phyloP scores from a whole-genome alignment of 37 sponge, comb jelly and placozoan genomes.

The Theonella swinhoei region DNA sequence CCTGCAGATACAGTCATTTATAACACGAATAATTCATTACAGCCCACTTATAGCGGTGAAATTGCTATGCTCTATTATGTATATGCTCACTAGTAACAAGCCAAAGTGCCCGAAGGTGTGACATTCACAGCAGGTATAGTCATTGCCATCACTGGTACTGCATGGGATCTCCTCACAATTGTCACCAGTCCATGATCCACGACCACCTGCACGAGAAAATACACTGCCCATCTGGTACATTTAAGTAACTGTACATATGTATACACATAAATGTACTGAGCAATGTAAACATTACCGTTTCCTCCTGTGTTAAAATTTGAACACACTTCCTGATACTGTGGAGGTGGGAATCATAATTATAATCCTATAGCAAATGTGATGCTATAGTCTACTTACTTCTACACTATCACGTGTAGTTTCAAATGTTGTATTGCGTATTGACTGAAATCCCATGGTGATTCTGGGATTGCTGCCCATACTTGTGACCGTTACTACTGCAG shows the following conservation, averaged over 20 bases:
- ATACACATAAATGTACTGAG: neutral
- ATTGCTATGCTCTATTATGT: no score
- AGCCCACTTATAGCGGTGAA: no score
- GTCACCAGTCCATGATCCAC: neutral
- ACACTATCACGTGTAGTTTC: neutral
- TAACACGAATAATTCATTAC: no score
- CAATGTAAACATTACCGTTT: neutral
- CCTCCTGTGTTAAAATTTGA: neutral
- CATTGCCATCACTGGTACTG: neutral
- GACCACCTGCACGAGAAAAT: conserved; percentile 8
- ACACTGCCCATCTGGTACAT: no score
- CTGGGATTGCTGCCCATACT: no score
- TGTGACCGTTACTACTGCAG: neutral
- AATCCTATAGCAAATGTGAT: no score
- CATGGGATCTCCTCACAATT: neutral
- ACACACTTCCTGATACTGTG: no score
- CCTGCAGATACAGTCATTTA: no score
- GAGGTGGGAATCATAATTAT: no score
- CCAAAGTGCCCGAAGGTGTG: neutral
- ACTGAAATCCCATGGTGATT: no score
- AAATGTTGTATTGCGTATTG: neutral
- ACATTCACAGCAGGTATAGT: conserved; percentile 1
- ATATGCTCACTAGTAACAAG: no score
- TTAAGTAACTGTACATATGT: neutral
- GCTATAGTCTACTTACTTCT: neutral